These are phyloP conservation scores for Bhutanitis thaidina DNA, from an alignment of 2,888 invertebrate genomes.

Conservation along the genomic window DNA sequence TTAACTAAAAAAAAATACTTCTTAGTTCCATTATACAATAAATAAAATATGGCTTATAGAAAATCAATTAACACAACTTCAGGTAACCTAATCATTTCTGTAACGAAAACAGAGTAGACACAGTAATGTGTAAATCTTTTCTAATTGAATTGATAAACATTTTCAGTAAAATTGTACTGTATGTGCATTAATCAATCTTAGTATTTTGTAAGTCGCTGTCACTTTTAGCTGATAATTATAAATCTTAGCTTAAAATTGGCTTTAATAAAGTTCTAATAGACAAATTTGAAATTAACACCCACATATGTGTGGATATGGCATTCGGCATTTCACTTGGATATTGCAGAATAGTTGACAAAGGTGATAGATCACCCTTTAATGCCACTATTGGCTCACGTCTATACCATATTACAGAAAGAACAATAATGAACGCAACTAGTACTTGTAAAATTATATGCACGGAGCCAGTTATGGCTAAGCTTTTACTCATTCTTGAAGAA, in stretches of 20 bases:
- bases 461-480: constrained; percentile 57
- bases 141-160: no score
- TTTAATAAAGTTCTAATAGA: constrained; percentile 62
- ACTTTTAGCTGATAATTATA: constrained; percentile 5
- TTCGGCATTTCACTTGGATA: constrained; percentile 67
- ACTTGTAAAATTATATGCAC: constrained; percentile 55
- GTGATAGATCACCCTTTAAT: constrained; percentile 60
- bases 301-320: constrained; percentile 67
- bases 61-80: no score
- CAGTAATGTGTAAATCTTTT: no score
- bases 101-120: no score
- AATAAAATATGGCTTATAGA: no score
- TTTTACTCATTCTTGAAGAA: constrained; percentile 56
- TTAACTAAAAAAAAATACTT: no score
- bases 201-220: constrained; percentile 10
- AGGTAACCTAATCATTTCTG: no score
- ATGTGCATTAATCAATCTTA: constrained; percentile 17
- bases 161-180: not conserved
- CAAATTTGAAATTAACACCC: constrained; percentile 68
- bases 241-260: constrained; percentile 45
- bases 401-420: constrained; percentile 64
- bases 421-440: constrained; percentile 45
- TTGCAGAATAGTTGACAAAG: constrained; percentile 54
- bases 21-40: no score
- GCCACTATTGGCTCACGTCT: constrained; percentile 64